A percentile compares a stretch with the other conserved stretches of the same genome.
These are phyloP conservation scores for Atrina japonica DNA, from an alignment of 2,888 invertebrate species.

Conservation along the genomic window DNA sequence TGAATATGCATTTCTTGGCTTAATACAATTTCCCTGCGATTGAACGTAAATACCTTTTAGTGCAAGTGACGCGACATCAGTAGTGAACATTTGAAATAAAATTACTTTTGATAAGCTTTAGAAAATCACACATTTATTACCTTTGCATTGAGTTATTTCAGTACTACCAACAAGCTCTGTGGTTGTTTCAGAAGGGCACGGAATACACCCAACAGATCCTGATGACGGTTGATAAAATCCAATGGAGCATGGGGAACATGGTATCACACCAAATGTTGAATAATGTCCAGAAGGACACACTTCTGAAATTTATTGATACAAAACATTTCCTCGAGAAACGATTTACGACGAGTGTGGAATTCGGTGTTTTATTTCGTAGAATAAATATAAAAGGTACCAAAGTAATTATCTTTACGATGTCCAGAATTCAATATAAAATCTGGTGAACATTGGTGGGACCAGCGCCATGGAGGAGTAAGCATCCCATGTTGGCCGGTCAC, in stretches of 20 bases:
- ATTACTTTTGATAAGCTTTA: background rate
- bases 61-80: no score
- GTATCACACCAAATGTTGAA: background rate
- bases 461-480: no score
- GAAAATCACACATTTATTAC: background rate
- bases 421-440: no score
- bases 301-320: background rate
- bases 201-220: background rate
- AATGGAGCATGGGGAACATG: constrained; percentile 5
- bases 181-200: background rate
- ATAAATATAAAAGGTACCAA: no score
- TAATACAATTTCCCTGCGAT: no score
- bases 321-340: background rate
- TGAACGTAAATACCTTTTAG: no score
- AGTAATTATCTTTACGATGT: no score
- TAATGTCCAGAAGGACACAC: constrained; percentile 6
- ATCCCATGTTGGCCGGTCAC: no score
- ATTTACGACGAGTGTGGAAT: background rate
- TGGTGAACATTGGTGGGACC: no score
- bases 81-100: no score
- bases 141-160: background rate
- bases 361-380: no score
- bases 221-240: background rate
- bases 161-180: background rate
- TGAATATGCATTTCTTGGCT: no score